Evolutionary conservation across 2,797 vertebrate genomes (phyloP), one percentile per base, ranked within the genome.

Genomic region (Otolemur crassicaudatus): DNA sequence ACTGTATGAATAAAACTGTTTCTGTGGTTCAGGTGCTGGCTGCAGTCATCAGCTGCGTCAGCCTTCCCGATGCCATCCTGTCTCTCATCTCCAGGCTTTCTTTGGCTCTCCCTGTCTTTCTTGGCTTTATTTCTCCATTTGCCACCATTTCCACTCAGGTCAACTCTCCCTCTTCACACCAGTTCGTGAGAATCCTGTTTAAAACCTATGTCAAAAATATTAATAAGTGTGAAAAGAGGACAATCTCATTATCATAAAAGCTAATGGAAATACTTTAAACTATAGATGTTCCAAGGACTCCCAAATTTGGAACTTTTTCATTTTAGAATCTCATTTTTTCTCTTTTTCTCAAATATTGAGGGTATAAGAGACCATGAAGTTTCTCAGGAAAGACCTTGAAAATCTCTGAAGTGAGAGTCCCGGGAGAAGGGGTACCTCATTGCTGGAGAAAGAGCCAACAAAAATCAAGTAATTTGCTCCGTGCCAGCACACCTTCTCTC

Each of bases 301-400:
- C 17, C 72, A 82, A 22, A 87, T 17, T 84, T 37, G 75, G 17
- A 82, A 75, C 82, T 31, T 49, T 75, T 86, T 89, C 29, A 69
- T 40, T 83, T 86, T 75, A 91, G 23, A 84, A 76, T 81, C 60
- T 5, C 3, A 61, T 61, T 72, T 91, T 84, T 93, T 65, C 23
- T 37, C 17, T 5, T 25, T 67, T 58, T 89, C n/a, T 88, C 61
- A 53, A 89, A 72, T 16, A 76, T 43, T 80, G n/a, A 90, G 1
- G 3, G 29, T 63, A 23, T 72, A 49, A 49, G n/a, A 60, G 40
- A 88, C 29, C 20, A 67, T 13, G 25, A 76, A 34, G 40, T 60
- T 67, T 95, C 49, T 90, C 16, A 73, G 0, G 22, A 6, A 67
- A 93, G 69, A 70, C 22, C 34, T 93, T 95, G 29, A 94, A 79